Evolutionary conservation across 1,140 invertebrate genomes (phyloP).

Genomic region (Drosophila repletoides): DNA sequence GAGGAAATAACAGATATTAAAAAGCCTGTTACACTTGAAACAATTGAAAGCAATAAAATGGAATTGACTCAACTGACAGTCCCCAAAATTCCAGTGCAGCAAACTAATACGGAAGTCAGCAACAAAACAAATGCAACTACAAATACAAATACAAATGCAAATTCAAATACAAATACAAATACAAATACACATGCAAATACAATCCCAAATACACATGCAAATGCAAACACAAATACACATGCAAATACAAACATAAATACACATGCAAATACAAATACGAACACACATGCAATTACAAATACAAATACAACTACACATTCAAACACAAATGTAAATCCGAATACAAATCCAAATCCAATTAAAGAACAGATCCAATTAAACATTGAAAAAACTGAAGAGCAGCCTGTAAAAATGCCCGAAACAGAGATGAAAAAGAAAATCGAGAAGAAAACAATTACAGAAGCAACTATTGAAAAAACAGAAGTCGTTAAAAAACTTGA

Average conservation of each 20-base stretch:
- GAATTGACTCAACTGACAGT: neutral
- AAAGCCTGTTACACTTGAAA: neutral
- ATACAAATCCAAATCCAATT: neutral
- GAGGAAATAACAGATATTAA: slow-evolving; percentile 8
- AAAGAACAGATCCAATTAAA: slow-evolving; percentile 2
- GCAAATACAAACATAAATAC: no score
- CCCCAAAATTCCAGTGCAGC: neutral
- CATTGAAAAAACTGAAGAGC: slow-evolving; percentile 5
- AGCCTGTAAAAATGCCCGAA: neutral
- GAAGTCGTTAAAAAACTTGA: slow-evolving; percentile 41
- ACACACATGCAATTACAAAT: no score
- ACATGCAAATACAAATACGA: no score
- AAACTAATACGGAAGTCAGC: slow-evolving; percentile 12
- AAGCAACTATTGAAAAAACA: slow-evolving; percentile 22
- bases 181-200: neutral
- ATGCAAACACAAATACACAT: no score
- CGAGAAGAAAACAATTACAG: slow-evolving; percentile 29
- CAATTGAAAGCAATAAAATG: neutral
- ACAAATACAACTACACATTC: no score
- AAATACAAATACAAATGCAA: no score
- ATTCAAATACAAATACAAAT: slow-evolving; percentile 2
- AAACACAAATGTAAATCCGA: no score
- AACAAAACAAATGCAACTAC: neutral
- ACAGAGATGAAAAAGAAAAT: slow-evolving; percentile 47
- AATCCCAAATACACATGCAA: no score